Evolutionary conservation across 2,888 invertebrate species (phyloP).

Genomic region (Drosophila austrosaltans): DNA sequence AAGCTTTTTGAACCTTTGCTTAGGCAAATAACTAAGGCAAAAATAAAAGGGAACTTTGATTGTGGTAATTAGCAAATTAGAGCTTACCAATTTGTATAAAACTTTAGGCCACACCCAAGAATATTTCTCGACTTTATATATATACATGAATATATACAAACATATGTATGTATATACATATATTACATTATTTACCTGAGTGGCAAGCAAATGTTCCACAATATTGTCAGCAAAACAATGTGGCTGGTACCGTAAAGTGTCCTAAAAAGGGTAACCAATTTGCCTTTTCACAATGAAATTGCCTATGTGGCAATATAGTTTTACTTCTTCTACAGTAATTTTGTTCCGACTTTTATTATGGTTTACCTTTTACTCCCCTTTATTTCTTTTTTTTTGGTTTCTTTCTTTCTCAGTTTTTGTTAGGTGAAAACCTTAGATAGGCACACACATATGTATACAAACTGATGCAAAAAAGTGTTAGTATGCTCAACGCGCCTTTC

Average conservation of each 20-base stretch:
- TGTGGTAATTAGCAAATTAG: conserved; percentile 68
- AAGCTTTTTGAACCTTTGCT: conserved; percentile 54
- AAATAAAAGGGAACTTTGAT: conserved; percentile 62
- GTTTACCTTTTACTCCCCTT: conserved; percentile 46
- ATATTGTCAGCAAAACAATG: conserved; percentile 56
- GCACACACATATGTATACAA: conserved; percentile 58
- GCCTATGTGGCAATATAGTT: conserved; percentile 75
- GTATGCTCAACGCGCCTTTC: conserved; percentile 71
- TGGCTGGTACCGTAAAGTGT: conserved; percentile 57
- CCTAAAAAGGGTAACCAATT: conserved; percentile 78
- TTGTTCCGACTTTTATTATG: conserved; percentile 61
- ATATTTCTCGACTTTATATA: neutral
- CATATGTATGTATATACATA: neutral
- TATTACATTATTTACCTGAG: conserved; percentile 9
- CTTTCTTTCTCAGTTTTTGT: conserved; percentile 25
- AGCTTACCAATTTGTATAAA: conserved; percentile 19
- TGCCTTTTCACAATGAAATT: conserved; percentile 65
- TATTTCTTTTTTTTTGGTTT: conserved; percentile 8
- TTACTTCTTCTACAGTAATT: conserved; percentile 12
- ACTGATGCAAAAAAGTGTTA: conserved; percentile 63
- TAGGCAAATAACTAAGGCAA: neutral
- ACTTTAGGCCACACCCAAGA: conserved; percentile 17
- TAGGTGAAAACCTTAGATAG: conserved; percentile 70
- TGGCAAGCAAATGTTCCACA: conserved; percentile 7
- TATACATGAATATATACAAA: neutral